Conservation (phyloP, 2,113 vertebrate genomes). For the Microcebus jonahi region DNA sequence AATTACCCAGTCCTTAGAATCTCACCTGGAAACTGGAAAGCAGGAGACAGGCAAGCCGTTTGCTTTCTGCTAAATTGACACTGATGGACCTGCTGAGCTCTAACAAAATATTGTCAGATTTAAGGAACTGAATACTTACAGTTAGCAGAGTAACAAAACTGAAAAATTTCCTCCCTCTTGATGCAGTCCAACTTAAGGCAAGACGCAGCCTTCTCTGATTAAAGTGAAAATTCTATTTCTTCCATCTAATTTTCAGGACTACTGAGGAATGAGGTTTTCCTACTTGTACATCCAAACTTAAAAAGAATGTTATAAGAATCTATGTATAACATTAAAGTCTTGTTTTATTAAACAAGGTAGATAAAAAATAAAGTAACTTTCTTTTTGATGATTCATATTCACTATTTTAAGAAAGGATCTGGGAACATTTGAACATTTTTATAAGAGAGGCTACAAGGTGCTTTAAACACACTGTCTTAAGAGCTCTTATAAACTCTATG, state of each 20-base stretch:
- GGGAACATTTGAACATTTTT: conserved; percentile 3
- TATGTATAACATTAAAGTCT: conserved; percentile 36
- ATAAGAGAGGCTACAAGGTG: background rate
- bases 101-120: conserved; percentile 63
- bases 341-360: conserved; percentile 29
- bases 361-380: background rate
- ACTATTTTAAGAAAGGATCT: background rate
- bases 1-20: background rate
- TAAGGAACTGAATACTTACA: background rate
- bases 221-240: conserved; percentile 28
- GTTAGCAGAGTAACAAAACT: conserved; percentile 45
- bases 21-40: conserved; percentile 85
- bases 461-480: conserved; percentile 10
- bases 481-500: background rate
- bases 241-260: conserved; percentile 22
- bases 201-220: background rate
- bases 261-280: background rate
- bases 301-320: conserved; percentile 12
- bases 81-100: conserved; percentile 84
- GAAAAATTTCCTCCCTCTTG: background rate
- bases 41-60: conserved; percentile 81
- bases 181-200: conserved; percentile 1
- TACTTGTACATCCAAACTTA: conserved; percentile 1
- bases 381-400: background rate
- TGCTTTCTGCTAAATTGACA: conserved; percentile 78